Conservation (phyloP, 2,888 invertebrate species). For the Drosophila antonietae region DNA sequence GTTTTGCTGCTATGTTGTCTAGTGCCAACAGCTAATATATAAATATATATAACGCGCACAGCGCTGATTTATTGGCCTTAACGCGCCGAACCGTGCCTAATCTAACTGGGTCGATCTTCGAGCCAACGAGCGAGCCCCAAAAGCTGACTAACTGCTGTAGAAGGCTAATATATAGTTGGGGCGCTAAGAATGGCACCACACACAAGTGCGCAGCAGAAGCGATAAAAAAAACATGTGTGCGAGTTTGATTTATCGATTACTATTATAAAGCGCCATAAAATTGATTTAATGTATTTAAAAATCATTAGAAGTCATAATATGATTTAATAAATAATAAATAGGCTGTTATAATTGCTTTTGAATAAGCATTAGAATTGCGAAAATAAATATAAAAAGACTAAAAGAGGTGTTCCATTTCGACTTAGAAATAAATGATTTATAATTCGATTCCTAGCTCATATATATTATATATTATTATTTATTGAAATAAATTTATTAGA, state of each 20-base stretch:
- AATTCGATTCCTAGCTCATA: no score
- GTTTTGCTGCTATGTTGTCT: conserved; percentile 22
- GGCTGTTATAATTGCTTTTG: not conserved
- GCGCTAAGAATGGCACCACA: conserved; percentile 4
- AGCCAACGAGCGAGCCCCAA: conserved; percentile 8
- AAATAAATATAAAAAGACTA: no score
- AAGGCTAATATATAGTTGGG: conserved; percentile 6
- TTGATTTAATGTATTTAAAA: not conserved
- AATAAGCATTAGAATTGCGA: not conserved
- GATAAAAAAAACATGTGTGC: not conserved
- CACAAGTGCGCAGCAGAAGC: conserved; percentile 3
- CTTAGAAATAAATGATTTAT: no score
- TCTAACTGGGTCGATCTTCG: conserved; percentile 72
- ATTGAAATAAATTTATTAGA: no score
- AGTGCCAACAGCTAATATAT: conserved; percentile 15
- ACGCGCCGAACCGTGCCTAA: conserved; percentile 41
- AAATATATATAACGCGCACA: conserved; percentile 16
- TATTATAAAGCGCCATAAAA: not conserved
- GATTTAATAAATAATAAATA: not conserved
- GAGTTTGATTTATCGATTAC: conserved; percentile 18
- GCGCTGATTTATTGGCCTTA: conserved; percentile 52
- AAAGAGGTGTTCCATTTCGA: no score
- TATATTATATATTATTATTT: no score
- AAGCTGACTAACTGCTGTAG: conserved; percentile 18
- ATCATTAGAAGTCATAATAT: not conserved